A percentile compares a stretch with the other conserved stretches of the same genome.
These are phyloP conservation scores for Falco naumanni DNA, from an alignment of 2,797 vertebrate genomes.

Conservation along the genomic window DNA sequence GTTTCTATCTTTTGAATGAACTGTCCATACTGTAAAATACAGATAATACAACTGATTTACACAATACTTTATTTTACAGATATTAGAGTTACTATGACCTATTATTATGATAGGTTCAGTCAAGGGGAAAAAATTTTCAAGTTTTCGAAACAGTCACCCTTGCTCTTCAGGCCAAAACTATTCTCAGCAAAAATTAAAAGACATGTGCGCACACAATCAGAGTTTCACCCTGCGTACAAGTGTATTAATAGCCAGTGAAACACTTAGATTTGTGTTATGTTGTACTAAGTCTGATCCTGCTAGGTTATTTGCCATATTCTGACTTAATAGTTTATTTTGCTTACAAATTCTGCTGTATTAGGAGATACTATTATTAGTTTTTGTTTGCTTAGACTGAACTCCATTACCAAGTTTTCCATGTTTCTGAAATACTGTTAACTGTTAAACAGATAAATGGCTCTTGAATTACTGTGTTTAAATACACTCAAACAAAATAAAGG, in stretches of 20 bases:
- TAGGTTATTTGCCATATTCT: background rate
- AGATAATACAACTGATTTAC: background rate
- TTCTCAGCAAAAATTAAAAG: background rate
- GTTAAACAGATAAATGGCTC: conserved; percentile 1
- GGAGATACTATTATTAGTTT: background rate
- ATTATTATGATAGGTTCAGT: background rate
- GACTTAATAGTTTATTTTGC: background rate
- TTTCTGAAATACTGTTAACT: background rate
- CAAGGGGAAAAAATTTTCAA: background rate
- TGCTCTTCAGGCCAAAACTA: background rate
- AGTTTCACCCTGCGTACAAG: background rate
- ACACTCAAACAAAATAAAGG: conserved; percentile 66
- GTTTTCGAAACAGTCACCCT: background rate
- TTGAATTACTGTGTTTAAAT: conserved; percentile 40
- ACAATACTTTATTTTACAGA: background rate
- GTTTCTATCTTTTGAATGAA: background rate
- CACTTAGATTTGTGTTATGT: background rate
- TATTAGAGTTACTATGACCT: background rate
- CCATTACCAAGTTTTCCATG: background rate
- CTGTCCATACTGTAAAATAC: background rate
- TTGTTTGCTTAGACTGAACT: background rate
- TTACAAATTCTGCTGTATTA: background rate
- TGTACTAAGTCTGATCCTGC: background rate
- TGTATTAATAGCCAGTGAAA: background rate
- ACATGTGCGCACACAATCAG: background rate